A percentile compares a stretch with the other conserved stretches of the same genome.
Evolutionary conservation across 92 coral and sea anemone genomes (phyloP).

Genomic region (Chrysogorgia sp.): DNA sequence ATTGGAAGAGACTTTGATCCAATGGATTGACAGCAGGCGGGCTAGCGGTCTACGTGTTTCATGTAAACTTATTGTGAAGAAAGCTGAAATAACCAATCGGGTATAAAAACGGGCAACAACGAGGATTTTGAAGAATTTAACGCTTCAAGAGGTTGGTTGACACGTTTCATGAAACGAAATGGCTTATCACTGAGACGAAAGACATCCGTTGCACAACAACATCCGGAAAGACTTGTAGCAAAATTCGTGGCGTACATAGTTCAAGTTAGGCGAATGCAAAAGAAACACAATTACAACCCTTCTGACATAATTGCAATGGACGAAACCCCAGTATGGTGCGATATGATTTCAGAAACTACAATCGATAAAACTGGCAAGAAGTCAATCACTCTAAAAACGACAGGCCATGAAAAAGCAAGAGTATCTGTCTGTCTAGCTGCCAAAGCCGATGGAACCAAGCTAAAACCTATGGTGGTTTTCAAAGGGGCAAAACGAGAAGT

Average conservation of each 20-base stretch:
- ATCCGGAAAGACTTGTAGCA: conserved; percentile 75
- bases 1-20: conserved; percentile 11
- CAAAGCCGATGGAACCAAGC: conserved; percentile 71
- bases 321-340: conserved; percentile 59
- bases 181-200: conserved; percentile 66
- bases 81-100: conserved; percentile 40
- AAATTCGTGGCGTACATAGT: conserved; percentile 68
- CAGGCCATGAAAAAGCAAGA: conserved; percentile 72
- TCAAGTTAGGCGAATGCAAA: conserved; percentile 51
- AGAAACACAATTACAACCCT: conserved; percentile 31
- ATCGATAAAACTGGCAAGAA: conserved; percentile 52
- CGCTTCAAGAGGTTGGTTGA: conserved; percentile 35
- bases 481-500: conserved; percentile 72
- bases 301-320: conserved; percentile 38
- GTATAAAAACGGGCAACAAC: conserved; percentile 15
- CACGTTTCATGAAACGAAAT: conserved; percentile 13
- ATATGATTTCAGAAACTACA: conserved; percentile 74
- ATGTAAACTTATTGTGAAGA: conserved; percentile 40
- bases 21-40: conserved; percentile 42
- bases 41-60: conserved; percentile 40
- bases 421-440: conserved; percentile 71
- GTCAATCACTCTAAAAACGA: conserved; percentile 42
- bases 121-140: conserved; percentile 35
- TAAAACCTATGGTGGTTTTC: conserved; percentile 75
- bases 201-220: conserved; percentile 70